A percentile compares a stretch with the other conserved stretches of the same genome.
Evolutionary conservation across 2,113 vertebrate species (phyloP).

Genomic region (Callipepla californica): DNA sequence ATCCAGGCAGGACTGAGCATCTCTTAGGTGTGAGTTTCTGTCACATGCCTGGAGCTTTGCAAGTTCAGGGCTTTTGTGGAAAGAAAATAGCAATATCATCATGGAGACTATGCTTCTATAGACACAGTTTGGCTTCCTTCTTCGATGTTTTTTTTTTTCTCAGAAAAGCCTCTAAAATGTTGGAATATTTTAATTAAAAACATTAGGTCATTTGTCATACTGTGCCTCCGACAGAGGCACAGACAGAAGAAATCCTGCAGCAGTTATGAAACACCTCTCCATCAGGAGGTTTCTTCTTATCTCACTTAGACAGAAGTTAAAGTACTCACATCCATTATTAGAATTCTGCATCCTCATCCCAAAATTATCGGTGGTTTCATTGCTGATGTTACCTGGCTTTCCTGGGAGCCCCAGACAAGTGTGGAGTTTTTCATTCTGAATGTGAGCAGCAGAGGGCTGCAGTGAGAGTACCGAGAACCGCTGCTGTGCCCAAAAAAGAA

Average conservation of each 20-base stretch:
- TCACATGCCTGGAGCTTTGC: background rate
- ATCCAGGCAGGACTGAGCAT: background rate
- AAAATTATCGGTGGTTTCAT: background rate
- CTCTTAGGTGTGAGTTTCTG: background rate
- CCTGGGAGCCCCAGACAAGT: background rate
- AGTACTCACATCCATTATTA: background rate
- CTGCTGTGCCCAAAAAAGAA: background rate
- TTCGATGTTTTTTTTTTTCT: background rate
- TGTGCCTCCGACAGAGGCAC: background rate
- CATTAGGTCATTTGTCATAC: background rate
- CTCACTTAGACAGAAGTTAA: background rate
- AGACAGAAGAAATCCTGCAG: background rate
- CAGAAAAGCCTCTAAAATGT: background rate
- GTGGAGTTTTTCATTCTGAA: background rate
- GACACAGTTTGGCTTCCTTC: background rate
- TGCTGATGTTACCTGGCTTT: background rate
- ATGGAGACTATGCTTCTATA: background rate
- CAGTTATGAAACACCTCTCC: background rate
- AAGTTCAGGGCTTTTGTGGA: background rate
- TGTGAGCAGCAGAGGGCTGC: slow-evolving; percentile 22
- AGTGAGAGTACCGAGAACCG: background rate
- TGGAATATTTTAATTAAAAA: background rate
- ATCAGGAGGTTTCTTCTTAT: background rate
- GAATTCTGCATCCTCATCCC: background rate
- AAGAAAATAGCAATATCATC: background rate